Percentiles rank a stretch among this genome's conserved stretches.
These are phyloP conservation scores for Drymonia ruficornis DNA, from an alignment of 2,888 invertebrate species.

Conservation along the genomic window DNA sequence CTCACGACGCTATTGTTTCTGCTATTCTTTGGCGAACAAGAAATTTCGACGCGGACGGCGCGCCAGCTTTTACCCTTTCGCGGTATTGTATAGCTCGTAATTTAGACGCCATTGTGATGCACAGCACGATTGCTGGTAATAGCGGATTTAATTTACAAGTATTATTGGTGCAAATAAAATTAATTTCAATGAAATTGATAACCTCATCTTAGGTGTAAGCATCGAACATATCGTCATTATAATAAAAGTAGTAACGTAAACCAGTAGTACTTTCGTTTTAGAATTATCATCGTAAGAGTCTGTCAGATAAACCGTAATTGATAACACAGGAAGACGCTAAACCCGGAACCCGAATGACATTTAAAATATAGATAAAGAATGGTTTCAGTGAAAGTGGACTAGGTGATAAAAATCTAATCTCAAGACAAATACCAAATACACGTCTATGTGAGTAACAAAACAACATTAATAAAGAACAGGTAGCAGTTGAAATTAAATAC, in stretches of 20 bases:
- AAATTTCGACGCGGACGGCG: conserved; percentile 64
- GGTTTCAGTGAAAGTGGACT: conserved; percentile 12
- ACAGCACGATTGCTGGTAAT: conserved; percentile 55
- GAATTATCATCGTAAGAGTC: conserved; percentile 16
- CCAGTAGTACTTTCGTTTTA: neutral
- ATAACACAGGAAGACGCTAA: conserved; percentile 39
- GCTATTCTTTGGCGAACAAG: conserved; percentile 65
- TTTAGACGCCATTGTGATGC: conserved; percentile 65
- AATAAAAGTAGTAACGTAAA: neutral
- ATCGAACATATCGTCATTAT: neutral
- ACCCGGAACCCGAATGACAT: conserved; percentile 31
- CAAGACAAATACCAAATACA: conserved; percentile 1
- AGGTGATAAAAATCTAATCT: neutral
- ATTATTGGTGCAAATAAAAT: neutral
- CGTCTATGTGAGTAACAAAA: neutral
- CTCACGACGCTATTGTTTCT: conserved; percentile 79
- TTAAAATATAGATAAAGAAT: conserved; percentile 20
- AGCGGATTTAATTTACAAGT: conserved; percentile 44
- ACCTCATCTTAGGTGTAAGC: neutral
- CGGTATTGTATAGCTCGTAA: conserved; percentile 54
- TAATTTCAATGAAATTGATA: neutral
- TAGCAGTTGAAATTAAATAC: conserved; percentile 30
- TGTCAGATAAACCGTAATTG: conserved; percentile 42
- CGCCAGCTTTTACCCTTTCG: conserved; percentile 74
- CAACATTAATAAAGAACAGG: conserved; percentile 9